These are phyloP conservation scores for Thumatha senex DNA, from an alignment of 2,888 invertebrate genomes.

Conservation along the genomic window DNA sequence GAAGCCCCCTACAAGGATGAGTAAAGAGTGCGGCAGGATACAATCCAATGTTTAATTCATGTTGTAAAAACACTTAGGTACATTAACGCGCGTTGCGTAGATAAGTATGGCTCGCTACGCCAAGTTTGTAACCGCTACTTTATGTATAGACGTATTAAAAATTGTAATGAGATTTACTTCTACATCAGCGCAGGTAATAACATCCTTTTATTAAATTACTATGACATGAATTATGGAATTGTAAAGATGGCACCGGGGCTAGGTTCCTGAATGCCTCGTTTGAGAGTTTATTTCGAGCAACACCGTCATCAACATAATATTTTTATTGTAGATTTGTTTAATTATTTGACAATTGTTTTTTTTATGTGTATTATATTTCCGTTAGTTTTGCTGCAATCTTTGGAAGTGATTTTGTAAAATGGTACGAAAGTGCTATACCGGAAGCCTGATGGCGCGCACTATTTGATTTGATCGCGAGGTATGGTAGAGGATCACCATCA, in stretches of 20 bases:
- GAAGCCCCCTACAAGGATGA: conserved; percentile 50
- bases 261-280: conserved; percentile 13
- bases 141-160: conserved; percentile 52
- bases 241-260: conserved; percentile 7
- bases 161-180: conserved; percentile 50
- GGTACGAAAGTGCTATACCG: too few species aligned
- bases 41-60: conserved; percentile 64
- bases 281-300: conserved; percentile 22
- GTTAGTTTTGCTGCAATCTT: too few species aligned
- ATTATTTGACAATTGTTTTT: too few species aligned
- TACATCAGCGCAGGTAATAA: conserved; percentile 37
- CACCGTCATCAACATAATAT: conserved; percentile 23
- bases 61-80: conserved; percentile 56
- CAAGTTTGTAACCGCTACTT: conserved; percentile 56
- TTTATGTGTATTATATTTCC: too few species aligned
- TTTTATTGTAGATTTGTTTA: conserved; percentile 20
- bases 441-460: too few species aligned
- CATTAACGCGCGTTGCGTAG: conserved; percentile 62
- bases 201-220: conserved; percentile 37
- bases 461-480: too few species aligned
- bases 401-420: too few species aligned
- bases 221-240: conserved; percentile 30
- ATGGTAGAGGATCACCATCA: too few species aligned
- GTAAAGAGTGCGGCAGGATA: conserved; percentile 52
- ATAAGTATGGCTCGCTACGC: conserved; percentile 49